Conservation (phyloP, 2,113 vertebrate species). For the Oreochromis niloticus region DNA sequence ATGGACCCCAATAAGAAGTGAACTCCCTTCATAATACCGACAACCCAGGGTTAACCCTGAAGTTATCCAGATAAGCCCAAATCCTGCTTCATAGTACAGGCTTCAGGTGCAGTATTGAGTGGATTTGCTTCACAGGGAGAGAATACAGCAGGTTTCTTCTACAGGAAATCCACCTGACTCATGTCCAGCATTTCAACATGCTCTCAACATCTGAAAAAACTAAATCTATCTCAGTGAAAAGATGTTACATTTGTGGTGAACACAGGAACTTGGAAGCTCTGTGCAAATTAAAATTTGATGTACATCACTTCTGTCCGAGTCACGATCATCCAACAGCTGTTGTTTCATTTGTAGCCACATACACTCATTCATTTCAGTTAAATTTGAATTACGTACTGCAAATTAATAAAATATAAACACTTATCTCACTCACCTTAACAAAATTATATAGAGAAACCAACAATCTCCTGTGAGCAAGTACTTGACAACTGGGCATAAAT, state of each 20-base stretch:
- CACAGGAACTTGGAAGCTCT: not conserved
- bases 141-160: not conserved
- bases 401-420: not conserved
- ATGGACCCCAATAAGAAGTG: not conserved
- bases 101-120: not conserved
- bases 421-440: not conserved
- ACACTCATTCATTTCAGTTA: not conserved
- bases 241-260: not conserved
- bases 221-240: not conserved
- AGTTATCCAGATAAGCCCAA: not conserved
- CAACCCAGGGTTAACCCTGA: not conserved
- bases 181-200: not conserved
- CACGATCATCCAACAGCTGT: not conserved
- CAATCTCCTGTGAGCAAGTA: not conserved
- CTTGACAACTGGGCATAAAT: not conserved
- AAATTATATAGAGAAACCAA: not conserved
- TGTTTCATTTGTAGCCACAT: not conserved
- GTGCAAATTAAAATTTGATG: not conserved
- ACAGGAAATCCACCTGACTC: not conserved
- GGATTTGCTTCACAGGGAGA: not conserved
- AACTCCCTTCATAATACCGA: not conserved
- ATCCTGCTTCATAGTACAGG: not conserved
- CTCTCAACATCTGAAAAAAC: not conserved
- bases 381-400: not conserved
- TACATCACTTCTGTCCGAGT: not conserved